These are phyloP conservation scores for Cylindroiulus punctatus DNA, from an alignment of 2,888 invertebrate species.

Conservation along the genomic window DNA sequence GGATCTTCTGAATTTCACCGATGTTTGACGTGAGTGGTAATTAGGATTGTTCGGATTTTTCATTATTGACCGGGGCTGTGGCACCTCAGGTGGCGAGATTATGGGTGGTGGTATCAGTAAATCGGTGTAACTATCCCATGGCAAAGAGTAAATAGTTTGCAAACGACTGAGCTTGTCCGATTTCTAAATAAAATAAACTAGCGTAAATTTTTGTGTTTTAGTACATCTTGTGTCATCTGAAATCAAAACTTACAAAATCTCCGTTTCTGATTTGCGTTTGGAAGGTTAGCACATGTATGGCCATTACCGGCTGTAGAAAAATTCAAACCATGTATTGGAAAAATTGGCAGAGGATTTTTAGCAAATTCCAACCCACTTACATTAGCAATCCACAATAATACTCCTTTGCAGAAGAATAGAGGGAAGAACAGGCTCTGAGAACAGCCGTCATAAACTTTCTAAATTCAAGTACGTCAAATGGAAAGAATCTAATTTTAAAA, in stretches of 20 bases:
- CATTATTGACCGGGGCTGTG: constrained; percentile 8
- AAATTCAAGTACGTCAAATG: neutral
- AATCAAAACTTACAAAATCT: neutral
- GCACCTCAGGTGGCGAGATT: neutral
- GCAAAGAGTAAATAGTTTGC: neutral
- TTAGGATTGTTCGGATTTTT: constrained; percentile 16
- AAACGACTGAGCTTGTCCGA: neutral
- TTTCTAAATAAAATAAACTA: neutral
- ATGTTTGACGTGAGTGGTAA: neutral
- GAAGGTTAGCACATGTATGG: neutral
- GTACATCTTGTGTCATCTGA: neutral
- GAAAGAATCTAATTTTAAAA: too few relatives aligned
- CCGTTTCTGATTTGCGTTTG: neutral
- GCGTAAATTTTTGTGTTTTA: too few relatives aligned
- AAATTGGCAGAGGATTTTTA: neutral
- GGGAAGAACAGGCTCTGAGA: constrained; percentile 35
- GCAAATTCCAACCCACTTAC: neutral
- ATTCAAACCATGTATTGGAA: neutral
- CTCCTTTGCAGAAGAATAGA: constrained; percentile 36
- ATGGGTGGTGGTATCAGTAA: neutral
- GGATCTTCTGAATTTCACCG: neutral
- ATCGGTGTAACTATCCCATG: neutral
- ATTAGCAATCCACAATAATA: constrained; percentile 26
- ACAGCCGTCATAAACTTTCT: neutral
- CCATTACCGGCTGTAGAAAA: neutral